Evolutionary conservation across 2,888 invertebrate genomes (phyloP), one percentile per base, ranked within the genome.

Genomic region (Agrenia bidenticulata): DNA sequence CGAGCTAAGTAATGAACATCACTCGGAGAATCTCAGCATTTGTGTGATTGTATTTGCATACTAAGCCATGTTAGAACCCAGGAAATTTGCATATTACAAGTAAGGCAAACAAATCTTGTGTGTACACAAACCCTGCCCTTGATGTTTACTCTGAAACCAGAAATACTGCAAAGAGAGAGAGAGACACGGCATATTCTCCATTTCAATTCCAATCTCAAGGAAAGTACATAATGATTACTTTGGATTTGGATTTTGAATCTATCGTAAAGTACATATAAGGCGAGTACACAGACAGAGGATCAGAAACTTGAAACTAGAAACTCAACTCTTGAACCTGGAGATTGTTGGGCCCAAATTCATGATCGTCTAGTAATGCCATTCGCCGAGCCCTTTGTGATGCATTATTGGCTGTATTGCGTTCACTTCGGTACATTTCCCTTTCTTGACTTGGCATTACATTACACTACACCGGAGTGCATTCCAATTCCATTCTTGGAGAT

Each of bases 351-450:
- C 4, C 9, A 45, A 17, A 45, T 15, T 45, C 15, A 4, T 45
- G 45, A 45, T 45, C 45, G 45, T 15, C 45, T 45, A 11, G 9
- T 45, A n/a, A 45, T 45, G 45, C n/a, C 9, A 11, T 45, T 45
- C 45, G 4, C 5, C 19, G 45, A n/a, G 19, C n/a, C 45, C n/a
- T 26, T 58, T 58, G 58, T 11, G 42, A 58, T 58, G 24, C 17
- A 41, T 23, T 42, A 5, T 58, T 58, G 58, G 41, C 39, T 57
- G 17, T 11, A 23, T 5, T 23, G 41, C 39, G 37, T 61, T 55
- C 27, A 55, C 62, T 54, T 23, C 62, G 62, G 55, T 62, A 62
- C 62, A 62, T 62, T 62, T 62, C 62, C 54, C 62, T 62, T 45
- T 51, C 53, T 32, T n/a, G 37, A 21, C 55, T 51, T 15, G 19